Conservation (phyloP, 2,113 vertebrate species). For the Siniperca knerii region DNA sequence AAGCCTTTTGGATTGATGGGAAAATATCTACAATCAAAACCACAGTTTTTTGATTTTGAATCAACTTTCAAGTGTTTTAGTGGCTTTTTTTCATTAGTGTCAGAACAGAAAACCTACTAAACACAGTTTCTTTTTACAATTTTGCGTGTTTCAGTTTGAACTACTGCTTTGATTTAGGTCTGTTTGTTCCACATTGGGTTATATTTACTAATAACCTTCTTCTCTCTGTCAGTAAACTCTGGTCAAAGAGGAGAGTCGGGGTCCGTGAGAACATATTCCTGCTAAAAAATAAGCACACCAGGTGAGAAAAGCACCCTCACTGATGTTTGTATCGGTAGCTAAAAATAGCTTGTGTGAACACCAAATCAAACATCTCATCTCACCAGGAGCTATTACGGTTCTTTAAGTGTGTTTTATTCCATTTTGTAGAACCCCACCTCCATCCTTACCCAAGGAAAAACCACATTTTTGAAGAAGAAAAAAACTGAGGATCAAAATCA, state of each 20-base stretch:
- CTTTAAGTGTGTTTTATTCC: conserved; percentile 24
- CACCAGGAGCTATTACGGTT: neutral
- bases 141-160: neutral
- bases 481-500: conserved; percentile 50
- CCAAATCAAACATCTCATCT: conserved; percentile 6
- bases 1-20: neutral
- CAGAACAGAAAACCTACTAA: neutral
- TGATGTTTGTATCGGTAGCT: neutral
- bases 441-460: conserved; percentile 36
- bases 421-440: conserved; percentile 58
- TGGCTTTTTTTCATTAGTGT: neutral
- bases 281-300: conserved; percentile 86
- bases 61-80: neutral
- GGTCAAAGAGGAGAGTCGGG: conserved; percentile 89
- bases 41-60: neutral
- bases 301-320: conserved; percentile 70
- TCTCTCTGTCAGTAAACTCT: conserved; percentile 84
- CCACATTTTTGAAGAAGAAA: conserved; percentile 55
- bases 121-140: neutral
- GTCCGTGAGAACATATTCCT: conserved; percentile 95
- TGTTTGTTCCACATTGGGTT: neutral
- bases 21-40: neutral
- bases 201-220: conserved; percentile 16
- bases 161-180: neutral
- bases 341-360: conserved; percentile 22